Evolutionary conservation across 2,888 invertebrate species (phyloP).

Genomic region (Epistrophe eligans): DNA sequence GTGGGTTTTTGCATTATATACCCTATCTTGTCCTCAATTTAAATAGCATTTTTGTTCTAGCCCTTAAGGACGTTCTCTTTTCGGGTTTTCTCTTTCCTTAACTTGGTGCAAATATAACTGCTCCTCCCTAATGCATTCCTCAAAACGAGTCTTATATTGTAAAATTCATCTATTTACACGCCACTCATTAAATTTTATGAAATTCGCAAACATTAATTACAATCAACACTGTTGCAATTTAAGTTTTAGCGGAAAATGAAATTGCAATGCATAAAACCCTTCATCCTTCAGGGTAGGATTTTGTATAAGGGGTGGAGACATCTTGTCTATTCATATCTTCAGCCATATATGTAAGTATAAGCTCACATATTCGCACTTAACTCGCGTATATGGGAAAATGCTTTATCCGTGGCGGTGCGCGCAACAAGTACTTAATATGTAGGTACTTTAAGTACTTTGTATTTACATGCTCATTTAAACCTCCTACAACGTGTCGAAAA

Average conservation of each 20-base stretch:
- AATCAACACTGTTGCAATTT: conserved; percentile 16
- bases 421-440: conserved; percentile 56
- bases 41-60: no score
- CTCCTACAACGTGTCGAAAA: conserved; percentile 60
- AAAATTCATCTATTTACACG: background rate
- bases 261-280: background rate
- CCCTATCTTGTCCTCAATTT: no score
- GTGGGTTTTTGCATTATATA: no score
- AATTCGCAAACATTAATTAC: conserved; percentile 25
- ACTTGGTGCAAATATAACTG: no score
- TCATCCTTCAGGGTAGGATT: background rate
- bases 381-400: conserved; percentile 7
- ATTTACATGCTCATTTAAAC: conserved; percentile 67
- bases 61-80: no score
- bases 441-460: conserved; percentile 43
- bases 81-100: no score
- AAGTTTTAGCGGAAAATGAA: background rate
- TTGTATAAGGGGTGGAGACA: background rate
- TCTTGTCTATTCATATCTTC: conserved; percentile 9
- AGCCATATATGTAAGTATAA: conserved; percentile 3
- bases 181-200: conserved; percentile 4
- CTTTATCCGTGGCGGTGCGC: conserved; percentile 14
- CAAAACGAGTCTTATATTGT: background rate
- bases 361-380: conserved; percentile 31
- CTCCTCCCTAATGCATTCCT: no score